phyloP scores from a whole-genome alignment of 2,888 invertebrate species.

The Chaitophorus viminalis region DNA sequence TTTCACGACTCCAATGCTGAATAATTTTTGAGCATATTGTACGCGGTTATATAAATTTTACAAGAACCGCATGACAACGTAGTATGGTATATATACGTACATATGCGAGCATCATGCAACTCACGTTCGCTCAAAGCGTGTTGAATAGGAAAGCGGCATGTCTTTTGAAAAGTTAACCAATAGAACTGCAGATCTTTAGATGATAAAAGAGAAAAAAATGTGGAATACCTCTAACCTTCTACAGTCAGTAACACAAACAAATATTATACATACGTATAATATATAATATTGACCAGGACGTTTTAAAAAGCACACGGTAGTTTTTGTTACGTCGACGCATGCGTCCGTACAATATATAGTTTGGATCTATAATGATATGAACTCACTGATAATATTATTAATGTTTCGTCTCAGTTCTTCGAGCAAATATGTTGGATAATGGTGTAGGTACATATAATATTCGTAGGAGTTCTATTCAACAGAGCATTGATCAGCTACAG shows the following conservation, averaged over 20 bases:
- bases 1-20: background rate
- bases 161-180: background rate
- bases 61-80: background rate
- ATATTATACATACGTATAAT: background rate
- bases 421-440: background rate
- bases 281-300: background rate
- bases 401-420: background rate
- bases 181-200: background rate
- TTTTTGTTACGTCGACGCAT: background rate
- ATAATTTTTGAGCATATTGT: background rate
- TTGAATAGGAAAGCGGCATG: background rate
- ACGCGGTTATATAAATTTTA: background rate
- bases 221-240: background rate
- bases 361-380: background rate
- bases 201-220: constrained; percentile 4
- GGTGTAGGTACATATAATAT: background rate
- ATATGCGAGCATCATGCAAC: background rate
- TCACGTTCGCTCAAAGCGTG: constrained; percentile 16
- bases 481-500: background rate
- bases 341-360: background rate
- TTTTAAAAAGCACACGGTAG: background rate
- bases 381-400: background rate
- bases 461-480: background rate
- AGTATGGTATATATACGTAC: too few relatives aligned
- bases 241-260: background rate